These are phyloP conservation scores for Rotaria macrura DNA, from an alignment of 2,888 invertebrate species.

Conservation along the genomic window DNA sequence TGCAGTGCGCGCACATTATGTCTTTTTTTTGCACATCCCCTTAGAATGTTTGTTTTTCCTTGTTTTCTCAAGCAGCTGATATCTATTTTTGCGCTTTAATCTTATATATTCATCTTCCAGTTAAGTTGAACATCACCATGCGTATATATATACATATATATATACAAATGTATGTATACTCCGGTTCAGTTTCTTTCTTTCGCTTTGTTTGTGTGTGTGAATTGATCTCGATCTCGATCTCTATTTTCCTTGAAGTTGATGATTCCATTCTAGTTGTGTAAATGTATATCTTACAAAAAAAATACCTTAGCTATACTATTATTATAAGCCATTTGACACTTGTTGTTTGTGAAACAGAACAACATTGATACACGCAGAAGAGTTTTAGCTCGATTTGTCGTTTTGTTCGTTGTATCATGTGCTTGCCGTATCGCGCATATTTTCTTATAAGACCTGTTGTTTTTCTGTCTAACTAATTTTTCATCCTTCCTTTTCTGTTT, in stretches of 20 bases:
- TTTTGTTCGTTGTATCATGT: not conserved
- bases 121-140: slow-evolving; percentile 7
- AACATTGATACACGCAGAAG: not conserved
- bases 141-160: not conserved
- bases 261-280: not conserved
- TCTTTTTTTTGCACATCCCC: not conserved
- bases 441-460: not conserved
- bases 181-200: not conserved
- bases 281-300: not conserved
- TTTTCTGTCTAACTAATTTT: not conserved
- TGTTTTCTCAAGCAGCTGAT: slow-evolving; percentile 11
- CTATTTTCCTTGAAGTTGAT: not conserved
- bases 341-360: not conserved
- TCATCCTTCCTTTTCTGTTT: not conserved
- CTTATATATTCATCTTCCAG: not conserved
- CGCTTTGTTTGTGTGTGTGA: not conserved
- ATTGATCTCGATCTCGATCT: not conserved
- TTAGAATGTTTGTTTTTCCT: not conserved
- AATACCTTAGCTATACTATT: not conserved
- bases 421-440: not conserved
- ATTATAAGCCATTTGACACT: not conserved
- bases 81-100: slow-evolving; percentile 11
- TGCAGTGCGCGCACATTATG: not conserved
- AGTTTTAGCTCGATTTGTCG: not conserved
- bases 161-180: not conserved